Base-by-base conservation (phyloP, 1,140 invertebrate species). In the Rhagoletis pomonella region DNA sequence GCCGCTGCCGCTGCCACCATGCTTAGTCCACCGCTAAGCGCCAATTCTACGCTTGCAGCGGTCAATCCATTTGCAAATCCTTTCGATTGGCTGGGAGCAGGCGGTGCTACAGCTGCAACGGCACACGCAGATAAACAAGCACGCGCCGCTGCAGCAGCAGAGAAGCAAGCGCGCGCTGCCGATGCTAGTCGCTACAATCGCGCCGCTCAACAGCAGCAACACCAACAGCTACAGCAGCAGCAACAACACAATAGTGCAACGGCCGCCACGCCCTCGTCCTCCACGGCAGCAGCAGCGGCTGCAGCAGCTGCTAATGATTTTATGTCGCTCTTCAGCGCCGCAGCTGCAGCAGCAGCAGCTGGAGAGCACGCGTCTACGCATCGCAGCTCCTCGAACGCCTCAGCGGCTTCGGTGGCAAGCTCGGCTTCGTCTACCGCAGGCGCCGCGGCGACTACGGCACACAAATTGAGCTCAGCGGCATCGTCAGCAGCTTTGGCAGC, bases 1-100 rank as follows among this genome's bases (percentile, higher is more conserved):
- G 84, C 88, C 14, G 77, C 73, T 3, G 87, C 87, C 50, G 88
- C 81, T 50, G 91, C 92, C 14, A 91, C 90, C 60, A 91, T 93
- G 90, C 81, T 92, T 19, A 92, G 90, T 89, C 91, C 91, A 10
- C 90, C 92, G 3, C 60, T 92, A 7, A 89, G 89, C 50, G 86
- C 87, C 4, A 42, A 39, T 9, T 86, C 88, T 29, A 89, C 86
- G 7, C 77, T 59, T 50, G 89, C 87, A 50, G 85, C 88, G 0
- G 88, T 85, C 12, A 87, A 87, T 89, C 86, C 88, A 6, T 87
- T 88, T 81, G 67, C 87, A 14, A 87, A 88, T 86, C 88, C 85
- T 17, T 88, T 88, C 19, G 87, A 88, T 87, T 88, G 87, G 87
- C 29, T 87, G 10, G 87, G 81, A 10, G 87, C 73, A 14, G n/a